Evolutionary conservation across 2,113 vertebrate species (phyloP).

Genomic region (Tamias sibiricus): DNA sequence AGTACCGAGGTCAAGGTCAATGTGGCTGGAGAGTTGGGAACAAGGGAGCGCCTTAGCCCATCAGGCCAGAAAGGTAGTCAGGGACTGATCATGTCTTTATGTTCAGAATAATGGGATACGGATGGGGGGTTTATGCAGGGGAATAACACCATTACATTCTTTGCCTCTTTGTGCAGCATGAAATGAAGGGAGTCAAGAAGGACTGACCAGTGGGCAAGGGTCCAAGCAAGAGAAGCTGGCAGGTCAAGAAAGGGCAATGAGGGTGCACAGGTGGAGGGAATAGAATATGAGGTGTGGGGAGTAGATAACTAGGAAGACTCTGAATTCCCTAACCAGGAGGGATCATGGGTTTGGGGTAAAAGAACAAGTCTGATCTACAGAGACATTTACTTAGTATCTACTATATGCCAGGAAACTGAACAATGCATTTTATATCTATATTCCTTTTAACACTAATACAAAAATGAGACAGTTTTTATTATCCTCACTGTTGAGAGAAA

Average conservation of each 20-base stretch:
- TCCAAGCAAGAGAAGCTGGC: background rate
- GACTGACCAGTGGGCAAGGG: background rate
- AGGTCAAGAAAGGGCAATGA: background rate
- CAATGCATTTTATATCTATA: background rate
- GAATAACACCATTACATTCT: background rate
- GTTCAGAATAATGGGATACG: background rate
- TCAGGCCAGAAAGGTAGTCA: background rate
- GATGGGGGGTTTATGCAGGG: background rate
- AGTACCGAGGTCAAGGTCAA: background rate
- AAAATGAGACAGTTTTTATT: background rate
- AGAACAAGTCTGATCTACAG: background rate
- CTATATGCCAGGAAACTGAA: background rate
- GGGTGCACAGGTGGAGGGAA: fast-evolving
- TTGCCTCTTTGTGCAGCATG: background rate
- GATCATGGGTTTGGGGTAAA: background rate
- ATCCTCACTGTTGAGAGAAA: background rate
- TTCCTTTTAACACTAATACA: background rate
- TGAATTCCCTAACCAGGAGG: background rate
- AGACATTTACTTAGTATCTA: background rate
- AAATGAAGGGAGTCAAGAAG: background rate
- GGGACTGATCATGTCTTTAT: background rate
- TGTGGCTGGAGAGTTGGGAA: background rate
- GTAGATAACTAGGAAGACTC: background rate
- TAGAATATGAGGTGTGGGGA: fast-evolving
- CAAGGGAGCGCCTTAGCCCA: fast-evolving